phyloP scores from a whole-genome alignment of 2,888 invertebrate genomes.

The Clostera curtula region DNA sequence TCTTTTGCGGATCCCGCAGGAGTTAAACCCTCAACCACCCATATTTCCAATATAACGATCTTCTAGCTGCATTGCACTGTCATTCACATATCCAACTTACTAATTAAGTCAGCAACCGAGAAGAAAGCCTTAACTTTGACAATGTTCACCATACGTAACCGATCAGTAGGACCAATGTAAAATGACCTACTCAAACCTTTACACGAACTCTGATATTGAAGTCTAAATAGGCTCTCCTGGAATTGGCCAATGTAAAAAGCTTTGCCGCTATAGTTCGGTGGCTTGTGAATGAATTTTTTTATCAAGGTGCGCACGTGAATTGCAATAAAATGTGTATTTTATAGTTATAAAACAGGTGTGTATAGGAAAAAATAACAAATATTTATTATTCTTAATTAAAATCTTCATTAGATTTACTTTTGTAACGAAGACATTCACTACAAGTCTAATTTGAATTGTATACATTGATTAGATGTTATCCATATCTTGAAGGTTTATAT shows the following conservation, averaged over 20 bases:
- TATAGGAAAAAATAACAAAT: too few relatives aligned
- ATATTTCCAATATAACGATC: constrained; percentile 70
- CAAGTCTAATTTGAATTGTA: too few relatives aligned
- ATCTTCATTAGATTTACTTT: too few relatives aligned
- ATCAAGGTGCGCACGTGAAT: too few relatives aligned
- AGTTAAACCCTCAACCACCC: constrained; percentile 45
- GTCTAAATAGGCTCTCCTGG: constrained; percentile 23
- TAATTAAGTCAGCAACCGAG: constrained; percentile 70
- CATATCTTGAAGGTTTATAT: too few relatives aligned
- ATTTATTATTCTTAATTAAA: too few relatives aligned
- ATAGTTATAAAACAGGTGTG: too few relatives aligned
- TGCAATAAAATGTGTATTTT: too few relatives aligned
- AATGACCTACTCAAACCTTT: constrained; percentile 24
- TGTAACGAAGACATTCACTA: too few relatives aligned
- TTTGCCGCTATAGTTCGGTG: constrained; percentile 56
- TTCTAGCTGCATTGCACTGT: constrained; percentile 68
- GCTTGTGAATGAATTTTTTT: too few relatives aligned
- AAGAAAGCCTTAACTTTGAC: constrained; percentile 73
- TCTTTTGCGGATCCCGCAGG: constrained; percentile 35
- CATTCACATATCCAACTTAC: constrained; percentile 73
- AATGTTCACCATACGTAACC: constrained; percentile 70
- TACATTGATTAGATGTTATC: too few relatives aligned
- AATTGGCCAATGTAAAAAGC: constrained; percentile 45
- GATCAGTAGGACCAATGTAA: constrained; percentile 36
- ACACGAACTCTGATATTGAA: constrained; percentile 8